phyloP scores from a whole-genome alignment of 2,797 vertebrate genomes.

The Orientallactaga sibirica region DNA sequence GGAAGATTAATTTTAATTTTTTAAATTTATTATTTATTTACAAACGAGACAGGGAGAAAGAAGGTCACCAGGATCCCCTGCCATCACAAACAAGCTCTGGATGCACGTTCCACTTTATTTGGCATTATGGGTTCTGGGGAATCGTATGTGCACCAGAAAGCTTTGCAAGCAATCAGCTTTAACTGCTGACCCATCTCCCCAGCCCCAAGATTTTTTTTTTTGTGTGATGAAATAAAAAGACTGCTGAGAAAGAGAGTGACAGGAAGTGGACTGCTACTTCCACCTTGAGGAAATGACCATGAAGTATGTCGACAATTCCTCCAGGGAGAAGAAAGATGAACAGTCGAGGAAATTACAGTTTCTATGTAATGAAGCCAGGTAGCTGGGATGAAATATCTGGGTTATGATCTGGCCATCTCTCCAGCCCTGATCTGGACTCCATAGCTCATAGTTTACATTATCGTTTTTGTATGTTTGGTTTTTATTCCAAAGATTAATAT shows the following conservation, averaged over 20 bases:
- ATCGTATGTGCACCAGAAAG: no score
- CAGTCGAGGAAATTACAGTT: not conserved
- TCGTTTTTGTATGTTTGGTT: conserved; percentile 17
- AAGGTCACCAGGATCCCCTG: no score
- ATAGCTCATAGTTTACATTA: not conserved
- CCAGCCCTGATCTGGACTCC: not conserved
- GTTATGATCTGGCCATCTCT: not conserved
- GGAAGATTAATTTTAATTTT: no score
- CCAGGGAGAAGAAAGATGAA: not conserved
- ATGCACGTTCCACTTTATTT: no score
- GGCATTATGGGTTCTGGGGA: no score
- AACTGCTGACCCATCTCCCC: no score
- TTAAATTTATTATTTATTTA: no score
- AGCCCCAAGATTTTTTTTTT: no score
- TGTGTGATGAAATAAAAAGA: not conserved
- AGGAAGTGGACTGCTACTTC: not conserved
- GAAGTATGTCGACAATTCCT: not conserved
- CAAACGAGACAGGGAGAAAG: not conserved
- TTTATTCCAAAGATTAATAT: not conserved
- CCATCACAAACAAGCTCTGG: no score
- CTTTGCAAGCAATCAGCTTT: no score
- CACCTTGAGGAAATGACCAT: not conserved
- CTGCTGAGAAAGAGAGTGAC: conserved; percentile 1
- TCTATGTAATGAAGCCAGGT: not conserved
- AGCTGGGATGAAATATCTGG: not conserved